These are phyloP conservation scores for Sapayoa aenigma DNA, from an alignment of 2,113 vertebrate genomes.

Conservation along the genomic window DNA sequence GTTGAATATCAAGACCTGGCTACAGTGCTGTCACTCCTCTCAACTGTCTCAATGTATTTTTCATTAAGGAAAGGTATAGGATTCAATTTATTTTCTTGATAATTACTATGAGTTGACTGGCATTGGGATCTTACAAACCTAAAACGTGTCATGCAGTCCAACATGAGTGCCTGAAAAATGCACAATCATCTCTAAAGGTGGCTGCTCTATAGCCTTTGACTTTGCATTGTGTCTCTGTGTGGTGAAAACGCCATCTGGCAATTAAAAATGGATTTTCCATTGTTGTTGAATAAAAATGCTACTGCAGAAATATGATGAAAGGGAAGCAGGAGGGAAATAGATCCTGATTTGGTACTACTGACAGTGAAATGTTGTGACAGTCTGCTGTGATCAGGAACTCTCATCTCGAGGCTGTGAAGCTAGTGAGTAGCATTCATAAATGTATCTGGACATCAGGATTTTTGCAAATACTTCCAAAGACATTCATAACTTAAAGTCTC, in stretches of 20 bases:
- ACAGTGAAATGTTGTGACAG: not conserved
- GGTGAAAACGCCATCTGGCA: not conserved
- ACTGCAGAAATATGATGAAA: not conserved
- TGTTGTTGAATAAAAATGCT: not conserved
- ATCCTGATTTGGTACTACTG: not conserved
- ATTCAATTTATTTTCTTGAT: not conserved
- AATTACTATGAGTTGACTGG: not conserved
- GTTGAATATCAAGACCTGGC: not conserved
- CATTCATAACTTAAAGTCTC: not conserved
- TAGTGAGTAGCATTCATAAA: not conserved
- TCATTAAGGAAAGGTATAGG: not conserved
- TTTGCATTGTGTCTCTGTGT: not conserved
- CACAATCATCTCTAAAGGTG: not conserved
- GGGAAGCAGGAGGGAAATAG: not conserved
- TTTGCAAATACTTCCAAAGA: not conserved
- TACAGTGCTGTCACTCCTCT: not conserved
- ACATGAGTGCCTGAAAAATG: not conserved
- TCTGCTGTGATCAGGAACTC: fast-evolving
- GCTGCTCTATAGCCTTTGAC: not conserved
- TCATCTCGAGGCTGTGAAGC: not conserved
- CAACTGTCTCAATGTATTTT: not conserved
- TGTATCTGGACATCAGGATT: not conserved
- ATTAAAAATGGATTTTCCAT: not conserved
- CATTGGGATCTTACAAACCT: not conserved
- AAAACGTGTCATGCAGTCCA: fast-evolving